phyloP scores from a whole-genome alignment of 2,888 invertebrate species.

The Oxycera nigricornis region DNA sequence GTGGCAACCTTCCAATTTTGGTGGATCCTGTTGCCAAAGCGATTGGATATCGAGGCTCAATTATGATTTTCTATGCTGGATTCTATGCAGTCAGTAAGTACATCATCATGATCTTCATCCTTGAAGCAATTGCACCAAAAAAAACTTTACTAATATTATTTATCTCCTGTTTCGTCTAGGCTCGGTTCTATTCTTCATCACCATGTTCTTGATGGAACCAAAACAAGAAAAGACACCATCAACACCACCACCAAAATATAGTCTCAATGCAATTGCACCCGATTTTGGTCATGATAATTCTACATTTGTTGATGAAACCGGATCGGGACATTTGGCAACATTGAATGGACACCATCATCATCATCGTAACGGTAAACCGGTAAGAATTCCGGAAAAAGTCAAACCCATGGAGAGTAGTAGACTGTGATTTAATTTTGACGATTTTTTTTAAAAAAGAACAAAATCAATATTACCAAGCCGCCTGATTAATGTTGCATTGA shows the following conservation, averaged over 20 bases:
- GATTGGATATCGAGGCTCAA: constrained; percentile 82
- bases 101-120: background rate
- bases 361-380: constrained; percentile 40
- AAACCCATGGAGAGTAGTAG: constrained; percentile 56
- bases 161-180: constrained; percentile 62
- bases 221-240: constrained; percentile 51
- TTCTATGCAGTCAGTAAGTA: constrained; percentile 84
- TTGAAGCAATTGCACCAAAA: background rate
- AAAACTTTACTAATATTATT: too few species aligned
- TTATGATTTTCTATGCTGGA: constrained; percentile 89
- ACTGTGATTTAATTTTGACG: constrained; percentile 51
- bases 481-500: too few species aligned
- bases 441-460: background rate
- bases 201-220: constrained; percentile 83
- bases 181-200: constrained; percentile 80
- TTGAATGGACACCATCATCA: constrained; percentile 38
- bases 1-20: constrained; percentile 86
- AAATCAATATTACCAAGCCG: too few species aligned
- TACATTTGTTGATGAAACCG: constrained; percentile 57
- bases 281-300: constrained; percentile 58
- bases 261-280: background rate
- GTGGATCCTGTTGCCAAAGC: constrained; percentile 84
- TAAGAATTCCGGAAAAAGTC: constrained; percentile 35
- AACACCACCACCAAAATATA: constrained; percentile 34
- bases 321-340: constrained; percentile 39